A percentile compares a stretch with the other conserved stretches of the same genome.
Evolutionary conservation across 2,113 vertebrate species (phyloP).

Genomic region (Sitta europaea): DNA sequence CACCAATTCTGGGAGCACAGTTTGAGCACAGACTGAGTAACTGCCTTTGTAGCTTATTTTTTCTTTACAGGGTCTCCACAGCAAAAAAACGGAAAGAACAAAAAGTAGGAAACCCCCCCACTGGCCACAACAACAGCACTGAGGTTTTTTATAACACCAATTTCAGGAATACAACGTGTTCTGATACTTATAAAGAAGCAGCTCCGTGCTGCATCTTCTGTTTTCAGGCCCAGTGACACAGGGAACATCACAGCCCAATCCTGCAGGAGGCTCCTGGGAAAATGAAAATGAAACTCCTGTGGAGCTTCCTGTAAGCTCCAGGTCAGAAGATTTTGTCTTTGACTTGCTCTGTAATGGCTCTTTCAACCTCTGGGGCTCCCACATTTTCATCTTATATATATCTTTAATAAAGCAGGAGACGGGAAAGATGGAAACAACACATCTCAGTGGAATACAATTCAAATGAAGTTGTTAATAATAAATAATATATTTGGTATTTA

Average conservation of each 20-base stretch:
- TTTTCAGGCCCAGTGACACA: not conserved
- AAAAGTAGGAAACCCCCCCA: not conserved
- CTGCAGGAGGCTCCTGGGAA: not conserved
- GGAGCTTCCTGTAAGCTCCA: not conserved
- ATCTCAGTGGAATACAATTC: constrained; percentile 7
- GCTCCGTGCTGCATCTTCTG: not conserved
- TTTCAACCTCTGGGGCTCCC: not conserved
- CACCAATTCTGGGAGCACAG: not conserved
- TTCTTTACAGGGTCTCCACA: not conserved
- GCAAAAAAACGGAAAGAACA: not conserved
- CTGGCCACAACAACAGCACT: not conserved
- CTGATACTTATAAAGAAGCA: not conserved
- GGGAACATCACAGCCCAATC: not conserved
- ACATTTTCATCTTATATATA: constrained; percentile 22
- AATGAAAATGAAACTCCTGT: not conserved
- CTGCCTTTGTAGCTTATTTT: not conserved
- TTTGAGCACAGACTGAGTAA: not conserved
- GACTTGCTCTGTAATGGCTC: not conserved
- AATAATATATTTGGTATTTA: constrained; percentile 45
- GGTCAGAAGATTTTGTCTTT: constrained; percentile 20
- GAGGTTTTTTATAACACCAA: not conserved
- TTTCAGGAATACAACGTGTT: not conserved
- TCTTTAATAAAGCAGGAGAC: constrained; percentile 41
- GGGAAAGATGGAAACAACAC: not conserved
- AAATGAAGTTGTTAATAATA: constrained; percentile 58